phyloP scores from a whole-genome alignment of 2,888 invertebrate genomes.

The Platerodrilus igneus region DNA sequence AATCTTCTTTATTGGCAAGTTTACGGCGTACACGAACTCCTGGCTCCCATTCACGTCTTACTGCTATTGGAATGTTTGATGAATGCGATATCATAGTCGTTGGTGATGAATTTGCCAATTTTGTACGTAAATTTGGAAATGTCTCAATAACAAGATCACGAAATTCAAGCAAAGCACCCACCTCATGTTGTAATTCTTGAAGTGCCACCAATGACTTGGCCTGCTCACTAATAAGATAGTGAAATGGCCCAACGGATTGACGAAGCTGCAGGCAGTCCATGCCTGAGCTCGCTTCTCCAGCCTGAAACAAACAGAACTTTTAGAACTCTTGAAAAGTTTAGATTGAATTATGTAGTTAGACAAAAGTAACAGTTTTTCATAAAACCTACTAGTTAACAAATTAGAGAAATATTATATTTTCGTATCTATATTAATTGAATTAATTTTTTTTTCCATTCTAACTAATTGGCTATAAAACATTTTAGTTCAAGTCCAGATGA shows the following conservation, averaged over 20 bases:
- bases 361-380: no score
- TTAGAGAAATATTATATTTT: no score
- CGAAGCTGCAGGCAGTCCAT: constrained; percentile 80
- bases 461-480: no score
- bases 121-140: constrained; percentile 84
- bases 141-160: constrained; percentile 93
- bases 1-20: constrained; percentile 39
- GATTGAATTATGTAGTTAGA: no score
- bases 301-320: constrained; percentile 33
- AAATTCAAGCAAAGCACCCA: constrained; percentile 85
- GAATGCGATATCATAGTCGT: constrained; percentile 43
- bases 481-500: no score
- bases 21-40: constrained; percentile 66
- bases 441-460: no score
- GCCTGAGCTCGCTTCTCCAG: constrained; percentile 52
- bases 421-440: no score
- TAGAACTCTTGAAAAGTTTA: no score
- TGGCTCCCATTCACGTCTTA: constrained; percentile 72
- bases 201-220: constrained; percentile 81
- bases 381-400: no score
- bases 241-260: constrained; percentile 58
- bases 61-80: constrained; percentile 55
- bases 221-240: constrained; percentile 66
- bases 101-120: constrained; percentile 61
- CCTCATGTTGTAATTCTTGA: constrained; percentile 91